A percentile compares a stretch with the other conserved stretches of the same genome.
Conservation (phyloP, 1,140 invertebrate species). For the Phthorimaea operculella region DNA sequence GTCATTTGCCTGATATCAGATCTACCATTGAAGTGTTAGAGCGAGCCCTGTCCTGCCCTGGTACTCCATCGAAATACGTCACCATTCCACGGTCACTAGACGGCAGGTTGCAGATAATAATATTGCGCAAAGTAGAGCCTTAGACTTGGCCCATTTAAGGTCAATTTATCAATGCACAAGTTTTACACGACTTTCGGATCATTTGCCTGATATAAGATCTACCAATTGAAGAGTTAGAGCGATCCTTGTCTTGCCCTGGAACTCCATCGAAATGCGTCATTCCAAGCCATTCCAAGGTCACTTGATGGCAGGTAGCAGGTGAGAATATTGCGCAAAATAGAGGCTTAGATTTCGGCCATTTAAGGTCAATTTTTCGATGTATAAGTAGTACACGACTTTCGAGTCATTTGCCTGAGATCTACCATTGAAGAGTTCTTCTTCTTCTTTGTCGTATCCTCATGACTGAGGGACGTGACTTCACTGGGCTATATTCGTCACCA, state of each 20-base stretch:
- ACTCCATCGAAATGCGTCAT: slow-evolving; percentile 96
- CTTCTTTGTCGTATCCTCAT: too few relatives aligned
- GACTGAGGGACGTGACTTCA: too few relatives aligned
- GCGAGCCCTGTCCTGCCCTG: slow-evolving; percentile 92
- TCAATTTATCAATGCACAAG: too few relatives aligned
- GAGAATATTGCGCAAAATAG: slow-evolving; percentile 7
- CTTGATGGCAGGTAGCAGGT: slow-evolving; percentile 94
- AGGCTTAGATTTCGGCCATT: too few relatives aligned
- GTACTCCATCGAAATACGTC: slow-evolving; percentile 95
- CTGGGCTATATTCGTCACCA: too few relatives aligned
- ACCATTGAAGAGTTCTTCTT: slow-evolving; percentile 98
- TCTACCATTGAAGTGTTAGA: slow-evolving; percentile 98
- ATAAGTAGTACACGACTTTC: too few relatives aligned
- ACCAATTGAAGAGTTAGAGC: slow-evolving; percentile 97
- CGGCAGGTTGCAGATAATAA: slow-evolving; percentile 84
- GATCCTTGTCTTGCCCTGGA: slow-evolving; percentile 92
- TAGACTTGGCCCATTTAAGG: too few relatives aligned
- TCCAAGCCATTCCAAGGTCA: slow-evolving; percentile 96
- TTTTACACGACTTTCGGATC: too few relatives aligned
- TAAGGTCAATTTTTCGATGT: too few relatives aligned
- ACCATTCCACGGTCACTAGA: slow-evolving; percentile 97
- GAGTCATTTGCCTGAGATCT: too few relatives aligned
- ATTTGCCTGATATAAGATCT: too few relatives aligned
- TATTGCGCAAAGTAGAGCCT: not conserved
- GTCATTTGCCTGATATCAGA: too few relatives aligned